Conservation (phyloP, 2,113 vertebrate genomes). For the Dipodomys stephensi region DNA sequence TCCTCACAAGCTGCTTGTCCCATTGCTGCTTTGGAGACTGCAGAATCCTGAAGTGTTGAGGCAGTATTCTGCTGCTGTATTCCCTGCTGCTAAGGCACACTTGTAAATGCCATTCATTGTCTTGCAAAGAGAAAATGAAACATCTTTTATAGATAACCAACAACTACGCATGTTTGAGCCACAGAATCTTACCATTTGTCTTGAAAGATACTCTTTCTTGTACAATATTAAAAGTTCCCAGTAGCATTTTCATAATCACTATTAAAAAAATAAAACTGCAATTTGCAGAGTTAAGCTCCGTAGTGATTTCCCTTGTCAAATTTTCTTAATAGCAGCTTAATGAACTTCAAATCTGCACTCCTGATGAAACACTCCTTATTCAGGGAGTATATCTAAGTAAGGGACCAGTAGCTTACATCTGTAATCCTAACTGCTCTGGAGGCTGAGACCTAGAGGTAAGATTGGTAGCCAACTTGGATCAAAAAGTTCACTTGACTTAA, state of each 20-base stretch:
- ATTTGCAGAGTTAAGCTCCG: background rate
- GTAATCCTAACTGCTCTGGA: too few relatives aligned
- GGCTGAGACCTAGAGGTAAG: too few relatives aligned
- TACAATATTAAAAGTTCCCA: background rate
- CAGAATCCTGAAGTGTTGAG: background rate
- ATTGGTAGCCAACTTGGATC: too few relatives aligned
- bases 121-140: conserved; percentile 29
- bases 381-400: background rate
- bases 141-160: background rate
- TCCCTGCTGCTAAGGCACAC: background rate
- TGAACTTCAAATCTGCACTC: conserved; percentile 22
- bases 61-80: background rate
- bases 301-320: conserved; percentile 25
- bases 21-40: background rate
- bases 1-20: background rate
- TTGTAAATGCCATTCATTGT: background rate
- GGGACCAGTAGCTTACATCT: too few relatives aligned
- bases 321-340: conserved; percentile 43
- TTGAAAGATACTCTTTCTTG: background rate
- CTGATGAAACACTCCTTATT: background rate
- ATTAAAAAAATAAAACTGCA: background rate
- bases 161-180: background rate
- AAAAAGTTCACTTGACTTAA: too few relatives aligned
- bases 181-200: background rate
- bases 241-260: conserved; percentile 32